Percentiles rank a stretch among this genome's conserved stretches.
Evolutionary conservation across 2,797 vertebrate species (phyloP).

Genomic region (Eulemur rubriventer): DNA sequence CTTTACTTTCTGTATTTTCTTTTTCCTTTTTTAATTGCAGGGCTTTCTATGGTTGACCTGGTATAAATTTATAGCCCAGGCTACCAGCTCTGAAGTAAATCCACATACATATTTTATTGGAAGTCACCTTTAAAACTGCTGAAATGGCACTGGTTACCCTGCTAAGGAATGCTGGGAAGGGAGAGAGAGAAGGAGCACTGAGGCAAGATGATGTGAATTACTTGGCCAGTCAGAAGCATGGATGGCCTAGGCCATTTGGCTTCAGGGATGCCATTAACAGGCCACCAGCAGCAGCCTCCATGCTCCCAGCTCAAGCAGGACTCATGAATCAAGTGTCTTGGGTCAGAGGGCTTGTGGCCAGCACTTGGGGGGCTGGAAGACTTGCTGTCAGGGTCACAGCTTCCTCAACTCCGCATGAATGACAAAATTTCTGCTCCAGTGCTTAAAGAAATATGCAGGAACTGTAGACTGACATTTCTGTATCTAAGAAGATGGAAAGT

Average conservation of each 20-base stretch:
- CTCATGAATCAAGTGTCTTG: neutral
- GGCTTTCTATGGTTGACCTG: slow-evolving; percentile 43
- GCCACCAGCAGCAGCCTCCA: neutral
- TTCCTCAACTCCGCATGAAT: neutral
- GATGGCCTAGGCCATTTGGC: neutral
- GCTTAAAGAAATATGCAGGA: neutral
- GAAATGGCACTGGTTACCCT: slow-evolving; percentile 9
- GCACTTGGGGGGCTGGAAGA: neutral
- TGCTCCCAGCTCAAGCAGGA: neutral
- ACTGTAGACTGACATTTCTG: neutral
- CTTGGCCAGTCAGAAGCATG: neutral
- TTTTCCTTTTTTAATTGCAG: slow-evolving; percentile 58
- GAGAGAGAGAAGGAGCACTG: neutral
- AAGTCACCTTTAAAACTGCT: slow-evolving; percentile 78
- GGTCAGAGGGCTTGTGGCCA: neutral
- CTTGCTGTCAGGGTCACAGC: neutral
- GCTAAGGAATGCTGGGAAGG: neutral
- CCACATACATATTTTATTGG: slow-evolving; percentile 72
- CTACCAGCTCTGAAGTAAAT: slow-evolving; percentile 56
- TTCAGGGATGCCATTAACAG: neutral
- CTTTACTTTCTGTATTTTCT: neutral
- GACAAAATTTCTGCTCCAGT: neutral
- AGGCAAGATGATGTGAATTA: neutral
- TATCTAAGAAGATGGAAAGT: neutral
- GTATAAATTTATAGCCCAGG: slow-evolving; percentile 63